A percentile compares a stretch with the other conserved stretches of the same genome.
These are phyloP conservation scores for Crematogaster levior DNA, from an alignment of 2,888 invertebrate genomes.

Conservation along the genomic window DNA sequence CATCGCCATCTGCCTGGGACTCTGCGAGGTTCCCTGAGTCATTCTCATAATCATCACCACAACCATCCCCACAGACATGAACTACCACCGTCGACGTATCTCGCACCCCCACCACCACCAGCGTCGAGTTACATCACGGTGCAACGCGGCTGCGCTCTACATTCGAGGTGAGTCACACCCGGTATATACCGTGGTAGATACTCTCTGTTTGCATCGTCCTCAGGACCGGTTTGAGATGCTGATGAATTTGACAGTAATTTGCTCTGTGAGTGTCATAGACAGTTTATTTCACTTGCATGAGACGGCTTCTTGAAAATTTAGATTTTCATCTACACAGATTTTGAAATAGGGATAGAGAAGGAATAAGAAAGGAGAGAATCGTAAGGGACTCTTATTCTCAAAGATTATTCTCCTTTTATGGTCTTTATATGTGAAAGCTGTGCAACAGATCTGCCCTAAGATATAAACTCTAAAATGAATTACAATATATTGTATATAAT, in stretches of 20 bases:
- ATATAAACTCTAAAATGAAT: no score
- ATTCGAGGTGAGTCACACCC: constrained; percentile 78
- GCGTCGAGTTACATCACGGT: constrained; percentile 75
- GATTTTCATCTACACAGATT: neutral
- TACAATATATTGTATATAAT: neutral
- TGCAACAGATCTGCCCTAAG: neutral
- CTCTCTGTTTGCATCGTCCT: neutral
- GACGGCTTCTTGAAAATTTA: neutral
- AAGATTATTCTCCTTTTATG: neutral
- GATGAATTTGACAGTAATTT: neutral
- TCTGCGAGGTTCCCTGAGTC: constrained; percentile 76
- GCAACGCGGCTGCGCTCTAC: constrained; percentile 80
- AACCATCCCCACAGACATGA: constrained; percentile 78
- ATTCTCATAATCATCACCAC: constrained; percentile 74
- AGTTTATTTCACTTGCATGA: constrained; percentile 7
- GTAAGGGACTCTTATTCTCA: neutral
- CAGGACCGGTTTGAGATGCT: neutral
- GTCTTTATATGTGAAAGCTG: neutral
- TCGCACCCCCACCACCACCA: constrained; percentile 73
- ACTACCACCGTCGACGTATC: constrained; percentile 66
- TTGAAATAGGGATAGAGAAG: neutral
- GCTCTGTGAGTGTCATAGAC: neutral
- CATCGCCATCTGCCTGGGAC: constrained; percentile 80
- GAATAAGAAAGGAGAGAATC: neutral
- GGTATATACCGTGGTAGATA: neutral